phyloP scores from a whole-genome alignment of 2,888 invertebrate species.

The Drosophila seclusa region DNA sequence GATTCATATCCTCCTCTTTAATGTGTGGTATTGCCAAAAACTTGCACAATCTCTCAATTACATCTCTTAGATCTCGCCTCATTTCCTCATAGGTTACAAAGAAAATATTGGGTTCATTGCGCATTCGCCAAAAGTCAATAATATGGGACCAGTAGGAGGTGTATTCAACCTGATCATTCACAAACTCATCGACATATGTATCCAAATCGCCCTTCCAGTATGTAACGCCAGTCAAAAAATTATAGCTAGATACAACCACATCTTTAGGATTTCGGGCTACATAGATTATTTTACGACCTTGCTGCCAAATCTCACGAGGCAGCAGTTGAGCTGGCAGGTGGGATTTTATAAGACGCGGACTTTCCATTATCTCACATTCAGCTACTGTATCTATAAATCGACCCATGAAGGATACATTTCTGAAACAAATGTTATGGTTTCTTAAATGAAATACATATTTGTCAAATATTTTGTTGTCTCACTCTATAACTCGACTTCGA shows the following conservation, averaged over 20 bases:
- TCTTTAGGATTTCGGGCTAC: constrained; percentile 94
- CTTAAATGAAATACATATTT: neutral
- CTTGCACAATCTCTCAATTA: constrained; percentile 42
- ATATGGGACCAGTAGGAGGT: constrained; percentile 67
- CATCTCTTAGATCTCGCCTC: constrained; percentile 57
- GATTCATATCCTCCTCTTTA: constrained; percentile 25
- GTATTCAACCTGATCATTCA: constrained; percentile 26
- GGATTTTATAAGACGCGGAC: constrained; percentile 64
- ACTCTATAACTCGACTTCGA: constrained; percentile 53
- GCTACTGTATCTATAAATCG: neutral
- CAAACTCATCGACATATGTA: constrained; percentile 71
- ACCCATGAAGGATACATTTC: neutral
- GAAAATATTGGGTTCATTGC: constrained; percentile 62
- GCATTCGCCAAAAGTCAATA: constrained; percentile 73
- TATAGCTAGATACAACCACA: constrained; percentile 91
- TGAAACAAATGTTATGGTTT: neutral
- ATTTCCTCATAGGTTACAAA: constrained; percentile 76
- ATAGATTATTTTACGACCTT: constrained; percentile 88
- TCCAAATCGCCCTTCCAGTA: constrained; percentile 87
- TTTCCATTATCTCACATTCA: constrained; percentile 15
- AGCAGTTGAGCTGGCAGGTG: constrained; percentile 67
- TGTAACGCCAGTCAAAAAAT: constrained; percentile 87
- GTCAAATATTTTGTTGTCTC: constrained; percentile 13
- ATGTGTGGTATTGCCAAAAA: constrained; percentile 43
- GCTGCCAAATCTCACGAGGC: constrained; percentile 60